These are phyloP conservation scores for Ceratitis capitata DNA, from an alignment of 1,140 invertebrate species.

Conservation along the genomic window DNA sequence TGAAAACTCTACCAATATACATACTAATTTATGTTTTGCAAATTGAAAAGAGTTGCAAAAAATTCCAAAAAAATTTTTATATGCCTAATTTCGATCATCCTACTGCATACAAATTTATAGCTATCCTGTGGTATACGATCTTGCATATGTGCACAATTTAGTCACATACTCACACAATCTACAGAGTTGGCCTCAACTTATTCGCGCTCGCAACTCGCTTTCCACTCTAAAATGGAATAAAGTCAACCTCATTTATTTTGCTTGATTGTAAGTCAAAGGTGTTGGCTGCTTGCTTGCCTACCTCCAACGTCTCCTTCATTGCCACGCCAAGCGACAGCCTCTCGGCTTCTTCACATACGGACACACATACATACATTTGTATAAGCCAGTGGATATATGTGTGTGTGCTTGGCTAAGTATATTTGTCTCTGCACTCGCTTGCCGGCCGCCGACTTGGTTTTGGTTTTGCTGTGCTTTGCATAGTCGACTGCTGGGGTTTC, in stretches of 20 bases:
- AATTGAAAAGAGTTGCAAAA: too few species aligned
- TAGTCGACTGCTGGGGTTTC: slow-evolving; percentile 10
- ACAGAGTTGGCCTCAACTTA: background rate
- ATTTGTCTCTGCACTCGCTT: background rate
- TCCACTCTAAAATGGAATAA: slow-evolving; percentile 33
- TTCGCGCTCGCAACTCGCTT: background rate
- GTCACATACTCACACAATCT: background rate
- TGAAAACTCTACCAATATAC: too few species aligned
- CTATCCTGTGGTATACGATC: too few species aligned
- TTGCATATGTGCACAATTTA: too few species aligned
- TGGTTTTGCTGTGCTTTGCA: background rate
- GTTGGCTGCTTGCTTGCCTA: background rate
- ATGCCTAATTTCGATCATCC: too few species aligned
- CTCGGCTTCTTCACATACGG: background rate
- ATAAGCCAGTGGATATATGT: background rate
- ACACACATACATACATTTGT: background rate
- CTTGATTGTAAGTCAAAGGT: slow-evolving; percentile 37
- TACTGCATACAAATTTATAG: too few species aligned
- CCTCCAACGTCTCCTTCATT: background rate
- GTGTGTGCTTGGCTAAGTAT: background rate
- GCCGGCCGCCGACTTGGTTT: background rate
- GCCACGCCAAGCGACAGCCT: background rate
- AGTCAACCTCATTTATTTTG: slow-evolving; percentile 40
- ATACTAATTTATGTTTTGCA: too few species aligned
- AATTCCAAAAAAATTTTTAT: too few species aligned